These are phyloP conservation scores for Mechanitis mazaeus DNA, from an alignment of 2,888 invertebrate genomes.

Conservation along the genomic window DNA sequence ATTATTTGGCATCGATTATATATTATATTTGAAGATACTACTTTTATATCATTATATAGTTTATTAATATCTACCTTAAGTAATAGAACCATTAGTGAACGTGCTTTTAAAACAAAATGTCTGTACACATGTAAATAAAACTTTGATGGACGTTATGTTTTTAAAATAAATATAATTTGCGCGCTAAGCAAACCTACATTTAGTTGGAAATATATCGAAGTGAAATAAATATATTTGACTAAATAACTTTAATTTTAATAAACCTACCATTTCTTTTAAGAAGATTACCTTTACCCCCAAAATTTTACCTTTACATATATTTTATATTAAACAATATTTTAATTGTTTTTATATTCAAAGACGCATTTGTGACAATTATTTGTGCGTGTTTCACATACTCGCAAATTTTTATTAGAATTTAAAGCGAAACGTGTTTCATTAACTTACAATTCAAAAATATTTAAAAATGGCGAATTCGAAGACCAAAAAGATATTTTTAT, in stretches of 20 bases:
- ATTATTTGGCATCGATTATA: too few relatives aligned
- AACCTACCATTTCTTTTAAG: background rate
- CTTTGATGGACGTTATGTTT: constrained; percentile 29
- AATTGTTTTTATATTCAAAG: background rate
- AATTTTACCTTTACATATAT: too few relatives aligned
- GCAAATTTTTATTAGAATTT: background rate
- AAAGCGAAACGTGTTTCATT: background rate
- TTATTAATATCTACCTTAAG: too few relatives aligned
- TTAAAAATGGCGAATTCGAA: too few relatives aligned
- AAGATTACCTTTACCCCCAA: background rate
- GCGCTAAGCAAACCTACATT: background rate
- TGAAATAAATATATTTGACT: background rate
- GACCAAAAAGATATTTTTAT: background rate
- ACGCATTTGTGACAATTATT: background rate
- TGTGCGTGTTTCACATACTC: background rate
- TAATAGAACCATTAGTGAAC: too few relatives aligned
- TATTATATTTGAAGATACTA: too few relatives aligned
- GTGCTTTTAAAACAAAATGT: constrained; percentile 7
- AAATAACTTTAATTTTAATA: background rate
- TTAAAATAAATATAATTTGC: constrained; percentile 17
- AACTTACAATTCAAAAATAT: too few relatives aligned
- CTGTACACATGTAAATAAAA: constrained; percentile 30
- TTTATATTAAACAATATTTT: too few relatives aligned
- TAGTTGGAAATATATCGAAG: background rate
- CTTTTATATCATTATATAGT: too few relatives aligned